Conservation (phyloP, 2,888 invertebrate species). For the Eilema caniola region DNA sequence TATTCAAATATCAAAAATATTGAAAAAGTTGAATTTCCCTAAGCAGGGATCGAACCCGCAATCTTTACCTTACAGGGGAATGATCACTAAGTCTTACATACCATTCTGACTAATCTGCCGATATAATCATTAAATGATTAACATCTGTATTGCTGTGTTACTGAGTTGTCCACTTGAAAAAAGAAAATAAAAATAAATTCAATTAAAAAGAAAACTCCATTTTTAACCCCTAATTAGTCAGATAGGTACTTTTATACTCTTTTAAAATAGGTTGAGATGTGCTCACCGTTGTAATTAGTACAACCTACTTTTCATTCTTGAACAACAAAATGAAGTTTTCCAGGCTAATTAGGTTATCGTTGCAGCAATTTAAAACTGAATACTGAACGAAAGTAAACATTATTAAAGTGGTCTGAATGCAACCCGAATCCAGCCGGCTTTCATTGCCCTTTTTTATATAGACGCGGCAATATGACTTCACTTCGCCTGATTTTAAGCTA, state of each 20-base stretch:
- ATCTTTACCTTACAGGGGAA: too few relatives aligned
- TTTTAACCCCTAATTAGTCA: neutral
- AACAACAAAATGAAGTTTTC: neutral
- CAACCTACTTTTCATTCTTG: slow-evolving; percentile 5
- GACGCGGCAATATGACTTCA: too few relatives aligned
- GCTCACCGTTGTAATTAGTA: slow-evolving; percentile 9
- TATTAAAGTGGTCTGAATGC: too few relatives aligned
- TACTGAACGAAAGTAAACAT: neutral
- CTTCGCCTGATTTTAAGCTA: too few relatives aligned
- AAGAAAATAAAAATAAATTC: neutral
- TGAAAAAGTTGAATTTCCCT: too few relatives aligned
- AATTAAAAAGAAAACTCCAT: neutral
- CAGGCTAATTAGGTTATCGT: slow-evolving; percentile 3
- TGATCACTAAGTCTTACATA: too few relatives aligned
- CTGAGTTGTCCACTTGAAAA: slow-evolving; percentile 3
- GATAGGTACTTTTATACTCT: neutral
- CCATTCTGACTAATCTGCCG: too few relatives aligned
- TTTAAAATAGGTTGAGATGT: slow-evolving; percentile 8
- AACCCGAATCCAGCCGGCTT: too few relatives aligned
- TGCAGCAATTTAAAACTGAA: neutral
- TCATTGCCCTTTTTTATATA: too few relatives aligned
- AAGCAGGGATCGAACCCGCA: too few relatives aligned
- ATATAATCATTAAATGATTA: neutral
- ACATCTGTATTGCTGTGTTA: too few relatives aligned
- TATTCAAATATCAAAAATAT: too few relatives aligned